A percentile compares a stretch with the other conserved stretches of the same genome.
These are phyloP conservation scores for Dichetophora obliterata DNA, from an alignment of 2,888 invertebrate species.

Conservation along the genomic window DNA sequence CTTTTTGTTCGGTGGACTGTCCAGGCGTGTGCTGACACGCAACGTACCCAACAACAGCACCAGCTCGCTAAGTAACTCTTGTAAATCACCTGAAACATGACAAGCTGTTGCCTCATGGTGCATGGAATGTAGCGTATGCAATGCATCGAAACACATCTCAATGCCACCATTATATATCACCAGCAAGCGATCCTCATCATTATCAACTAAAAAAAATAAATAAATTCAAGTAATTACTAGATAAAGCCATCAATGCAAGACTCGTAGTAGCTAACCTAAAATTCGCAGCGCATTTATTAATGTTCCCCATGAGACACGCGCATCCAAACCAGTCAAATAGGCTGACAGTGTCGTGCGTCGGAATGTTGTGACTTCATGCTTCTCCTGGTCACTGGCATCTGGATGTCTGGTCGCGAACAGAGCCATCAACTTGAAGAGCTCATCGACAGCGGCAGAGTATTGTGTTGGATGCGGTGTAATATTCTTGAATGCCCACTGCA, in stretches of 20 bases:
- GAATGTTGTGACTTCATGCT: conserved; percentile 87
- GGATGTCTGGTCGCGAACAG: conserved; percentile 88
- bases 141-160: conserved; percentile 78
- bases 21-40: conserved; percentile 73
- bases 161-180: conserved; percentile 93
- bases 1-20: conserved; percentile 65
- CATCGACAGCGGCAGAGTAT: conserved; percentile 93
- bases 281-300: conserved; percentile 90
- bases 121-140: conserved; percentile 92
- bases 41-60: conserved; percentile 80
- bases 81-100: conserved; percentile 85
- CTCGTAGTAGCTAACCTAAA: conserved; percentile 69
- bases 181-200: conserved; percentile 88
- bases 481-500: conserved; percentile 97
- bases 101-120: conserved; percentile 94
- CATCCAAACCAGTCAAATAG: conserved; percentile 91
- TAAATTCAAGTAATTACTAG: background rate
- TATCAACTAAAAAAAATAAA: conserved; percentile 75
- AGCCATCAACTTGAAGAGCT: conserved; percentile 90
- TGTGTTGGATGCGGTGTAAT: conserved; percentile 96
- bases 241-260: background rate
- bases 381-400: conserved; percentile 81
- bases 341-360: conserved; percentile 86
- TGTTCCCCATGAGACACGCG: conserved; percentile 94
- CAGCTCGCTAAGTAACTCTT: conserved; percentile 85